These are phyloP conservation scores for Drosophila lutescens DNA, from an alignment of 2,888 invertebrate genomes.

Conservation along the genomic window DNA sequence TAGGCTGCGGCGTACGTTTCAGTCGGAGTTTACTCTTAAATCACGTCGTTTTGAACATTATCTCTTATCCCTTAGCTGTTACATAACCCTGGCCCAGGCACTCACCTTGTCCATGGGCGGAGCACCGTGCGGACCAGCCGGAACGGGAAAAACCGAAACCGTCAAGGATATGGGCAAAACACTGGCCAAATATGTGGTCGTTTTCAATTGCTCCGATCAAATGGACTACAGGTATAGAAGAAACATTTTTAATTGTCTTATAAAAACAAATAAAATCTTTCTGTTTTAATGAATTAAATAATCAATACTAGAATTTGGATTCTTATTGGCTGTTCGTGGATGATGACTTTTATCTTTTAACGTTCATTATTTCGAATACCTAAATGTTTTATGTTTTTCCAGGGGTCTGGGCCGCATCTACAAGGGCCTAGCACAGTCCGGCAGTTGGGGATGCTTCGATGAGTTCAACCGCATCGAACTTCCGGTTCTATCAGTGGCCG, in stretches of 20 bases:
- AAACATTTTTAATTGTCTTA: neutral
- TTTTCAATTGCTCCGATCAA: conserved; percentile 99
- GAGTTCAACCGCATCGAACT: conserved; percentile 98
- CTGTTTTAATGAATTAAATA: too few relatives aligned
- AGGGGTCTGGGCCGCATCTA: conserved; percentile 97
- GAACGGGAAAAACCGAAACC: conserved; percentile 99
- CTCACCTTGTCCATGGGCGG: conserved; percentile 98
- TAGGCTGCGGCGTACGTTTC: conserved; percentile 21
- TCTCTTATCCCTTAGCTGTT: conserved; percentile 90
- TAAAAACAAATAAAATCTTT: neutral
- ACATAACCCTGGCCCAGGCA: conserved; percentile 98
- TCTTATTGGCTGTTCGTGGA: neutral
- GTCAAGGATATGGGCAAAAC: conserved; percentile 99
- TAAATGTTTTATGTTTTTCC: conserved; percentile 39
- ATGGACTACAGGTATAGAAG: conserved; percentile 93
- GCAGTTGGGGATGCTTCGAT: conserved; percentile 99
- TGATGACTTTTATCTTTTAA: too few relatives aligned
- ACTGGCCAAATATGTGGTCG: conserved; percentile 97
- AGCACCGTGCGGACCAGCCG: conserved; percentile 97
- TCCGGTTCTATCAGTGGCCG: conserved; percentile 97
- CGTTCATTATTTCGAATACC: neutral
- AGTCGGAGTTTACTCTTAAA: conserved; percentile 23
- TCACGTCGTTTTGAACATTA: conserved; percentile 8
- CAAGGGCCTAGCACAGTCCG: conserved; percentile 97
- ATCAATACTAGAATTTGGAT: too few relatives aligned